These are phyloP conservation scores for Epinephelus cyanopodus DNA, from an alignment of 2,113 vertebrate genomes.

Conservation along the genomic window DNA sequence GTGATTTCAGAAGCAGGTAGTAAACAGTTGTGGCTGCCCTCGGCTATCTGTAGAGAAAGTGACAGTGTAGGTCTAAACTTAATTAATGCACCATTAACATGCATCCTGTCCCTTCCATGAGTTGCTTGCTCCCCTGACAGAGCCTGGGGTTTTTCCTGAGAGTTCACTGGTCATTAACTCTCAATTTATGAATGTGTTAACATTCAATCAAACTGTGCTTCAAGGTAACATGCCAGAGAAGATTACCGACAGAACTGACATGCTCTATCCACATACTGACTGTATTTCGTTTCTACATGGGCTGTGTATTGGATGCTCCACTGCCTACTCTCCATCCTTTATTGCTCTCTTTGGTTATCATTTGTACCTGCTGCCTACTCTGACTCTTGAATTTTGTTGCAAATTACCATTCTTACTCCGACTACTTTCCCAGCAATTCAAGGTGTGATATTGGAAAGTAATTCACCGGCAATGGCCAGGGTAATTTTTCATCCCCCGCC, in stretches of 20 bases:
- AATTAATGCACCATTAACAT: conserved; percentile 10
- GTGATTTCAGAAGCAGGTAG: neutral
- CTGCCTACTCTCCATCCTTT: conserved; percentile 25
- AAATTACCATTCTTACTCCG: conserved; percentile 8
- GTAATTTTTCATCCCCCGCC: conserved; percentile 16
- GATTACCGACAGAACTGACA: neutral
- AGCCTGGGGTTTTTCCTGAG: neutral
- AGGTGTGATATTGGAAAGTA: conserved; percentile 17
- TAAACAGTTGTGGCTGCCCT: neutral
- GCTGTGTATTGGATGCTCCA: neutral
- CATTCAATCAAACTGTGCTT: conserved; percentile 11
- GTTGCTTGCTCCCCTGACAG: neutral
- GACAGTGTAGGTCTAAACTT: neutral
- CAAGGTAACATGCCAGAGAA: neutral
- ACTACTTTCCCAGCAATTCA: conserved; percentile 15
- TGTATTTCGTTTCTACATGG: neutral
- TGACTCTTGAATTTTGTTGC: neutral
- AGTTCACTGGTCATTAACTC: conserved; percentile 8
- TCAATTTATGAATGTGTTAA: neutral
- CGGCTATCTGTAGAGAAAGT: neutral
- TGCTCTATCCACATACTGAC: neutral
- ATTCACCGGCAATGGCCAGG: conserved; percentile 15
- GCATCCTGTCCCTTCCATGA: neutral
- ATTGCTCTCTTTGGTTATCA: conserved; percentile 38
- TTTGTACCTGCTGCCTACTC: conserved; percentile 34